A percentile compares a stretch with the other conserved stretches of the same genome.
phyloP scores from a whole-genome alignment of 2,888 invertebrate genomes.

The Pollenia angustigena region DNA sequence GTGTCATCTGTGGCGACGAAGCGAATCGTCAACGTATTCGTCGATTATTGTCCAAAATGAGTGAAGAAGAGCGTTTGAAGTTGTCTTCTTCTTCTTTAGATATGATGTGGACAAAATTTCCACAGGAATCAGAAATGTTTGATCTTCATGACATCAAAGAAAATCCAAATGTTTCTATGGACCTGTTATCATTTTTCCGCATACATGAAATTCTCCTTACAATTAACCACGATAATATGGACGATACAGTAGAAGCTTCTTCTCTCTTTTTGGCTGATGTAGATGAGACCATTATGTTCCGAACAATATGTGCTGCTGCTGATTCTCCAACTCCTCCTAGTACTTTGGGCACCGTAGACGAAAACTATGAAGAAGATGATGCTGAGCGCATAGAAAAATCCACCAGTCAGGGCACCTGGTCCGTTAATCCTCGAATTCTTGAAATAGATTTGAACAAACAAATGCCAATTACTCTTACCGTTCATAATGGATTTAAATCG shows the following conservation, averaged over 20 bases:
- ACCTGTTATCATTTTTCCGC: conserved; percentile 79
- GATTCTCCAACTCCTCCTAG: conserved; percentile 78
- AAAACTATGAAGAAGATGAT: conserved; percentile 75
- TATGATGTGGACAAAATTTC: conserved; percentile 79
- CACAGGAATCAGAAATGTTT: conserved; percentile 78
- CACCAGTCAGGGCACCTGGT: conserved; percentile 77
- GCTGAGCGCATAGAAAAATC: conserved; percentile 39
- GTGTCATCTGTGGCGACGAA: conserved; percentile 85
- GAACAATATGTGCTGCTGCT: conserved; percentile 79
- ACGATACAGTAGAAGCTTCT: conserved; percentile 81
- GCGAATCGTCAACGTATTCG: conserved; percentile 84
- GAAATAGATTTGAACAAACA: conserved; percentile 75
- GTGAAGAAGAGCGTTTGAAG: conserved; percentile 78
- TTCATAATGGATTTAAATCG: conserved; percentile 78
- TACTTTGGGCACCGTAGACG: conserved; percentile 79
- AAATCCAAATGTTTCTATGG: conserved; percentile 78
- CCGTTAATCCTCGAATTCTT: conserved; percentile 78
- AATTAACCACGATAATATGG: conserved; percentile 80
- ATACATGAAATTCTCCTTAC: conserved; percentile 82
- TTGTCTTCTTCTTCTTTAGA: conserved; percentile 78
- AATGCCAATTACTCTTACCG: conserved; percentile 70
- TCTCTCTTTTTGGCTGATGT: conserved; percentile 80
- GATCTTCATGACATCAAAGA: conserved; percentile 79
- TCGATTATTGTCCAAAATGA: conserved; percentile 79
- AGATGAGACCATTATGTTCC: conserved; percentile 83